These are phyloP conservation scores for Hydroisotoma schaefferi DNA, from an alignment of 2,888 invertebrate genomes.

Conservation along the genomic window DNA sequence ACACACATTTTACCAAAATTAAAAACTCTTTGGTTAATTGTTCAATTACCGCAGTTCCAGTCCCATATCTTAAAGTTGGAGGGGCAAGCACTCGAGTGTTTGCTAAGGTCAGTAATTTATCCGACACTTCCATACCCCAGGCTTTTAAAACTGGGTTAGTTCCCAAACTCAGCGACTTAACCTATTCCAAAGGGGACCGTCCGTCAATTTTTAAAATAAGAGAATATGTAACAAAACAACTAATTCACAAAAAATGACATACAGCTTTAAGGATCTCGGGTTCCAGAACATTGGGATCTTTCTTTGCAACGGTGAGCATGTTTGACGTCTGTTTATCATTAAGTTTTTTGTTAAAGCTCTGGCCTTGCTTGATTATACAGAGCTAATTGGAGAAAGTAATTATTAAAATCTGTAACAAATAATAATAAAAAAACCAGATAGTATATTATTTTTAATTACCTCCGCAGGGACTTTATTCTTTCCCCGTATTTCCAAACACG, in stretches of 20 bases:
- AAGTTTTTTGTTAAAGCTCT: constrained; percentile 36
- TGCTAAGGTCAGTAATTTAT: constrained; percentile 17
- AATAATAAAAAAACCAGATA: background rate
- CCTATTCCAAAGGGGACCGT: too few species aligned
- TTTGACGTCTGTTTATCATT: constrained; percentile 30
- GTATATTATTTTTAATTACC: constrained; percentile 11
- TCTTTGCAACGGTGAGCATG: constrained; percentile 35
- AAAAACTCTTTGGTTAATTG: too few species aligned
- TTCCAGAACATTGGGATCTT: constrained; percentile 25
- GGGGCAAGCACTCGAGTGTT: constrained; percentile 23
- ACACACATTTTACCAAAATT: constrained; percentile 4
- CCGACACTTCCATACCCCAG: constrained; percentile 4
- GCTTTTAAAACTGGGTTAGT: constrained; percentile 7
- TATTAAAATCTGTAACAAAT: background rate
- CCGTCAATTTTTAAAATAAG: background rate
- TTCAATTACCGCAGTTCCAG: constrained; percentile 1
- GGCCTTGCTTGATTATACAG: constrained; percentile 38
- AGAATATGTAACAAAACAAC: background rate
- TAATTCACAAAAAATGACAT: background rate
- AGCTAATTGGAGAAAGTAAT: constrained; percentile 14
- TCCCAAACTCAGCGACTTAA: background rate
- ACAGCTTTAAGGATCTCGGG: constrained; percentile 13
- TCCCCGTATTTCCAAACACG: constrained; percentile 9
- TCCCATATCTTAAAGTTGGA: constrained; percentile 22
- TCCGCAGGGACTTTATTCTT: constrained; percentile 25